A percentile compares a stretch with the other conserved stretches of the same genome.
Evolutionary conservation across 1,140 invertebrate genomes (phyloP).

Genomic region (Cecropterus lyciades): DNA sequence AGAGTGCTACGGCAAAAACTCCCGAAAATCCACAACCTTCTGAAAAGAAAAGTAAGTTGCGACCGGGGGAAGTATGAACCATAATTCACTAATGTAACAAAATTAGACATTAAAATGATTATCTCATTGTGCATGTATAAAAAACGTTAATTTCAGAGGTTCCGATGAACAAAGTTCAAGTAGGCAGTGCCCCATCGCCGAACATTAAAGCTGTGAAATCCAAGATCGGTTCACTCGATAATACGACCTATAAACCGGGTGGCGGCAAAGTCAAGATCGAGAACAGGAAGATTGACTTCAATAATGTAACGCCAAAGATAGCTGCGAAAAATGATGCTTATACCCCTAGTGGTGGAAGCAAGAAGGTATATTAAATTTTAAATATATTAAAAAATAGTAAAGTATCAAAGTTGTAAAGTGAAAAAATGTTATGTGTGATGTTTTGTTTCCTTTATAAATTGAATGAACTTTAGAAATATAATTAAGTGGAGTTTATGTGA

Average conservation of each 20-base stretch:
- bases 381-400: too few species aligned
- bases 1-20: conserved; percentile 86
- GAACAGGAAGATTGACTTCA: conserved; percentile 94
- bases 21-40: conserved; percentile 86
- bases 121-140: too few species aligned
- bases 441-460: too few species aligned
- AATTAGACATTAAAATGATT: too few species aligned
- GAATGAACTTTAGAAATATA: too few species aligned
- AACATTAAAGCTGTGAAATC: conserved; percentile 96
- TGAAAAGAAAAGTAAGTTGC: conserved; percentile 90
- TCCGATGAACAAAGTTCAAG: conserved; percentile 97
- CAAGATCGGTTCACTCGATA: conserved; percentile 97
- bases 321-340: conserved; percentile 97
- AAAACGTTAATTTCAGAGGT: conserved; percentile 86
- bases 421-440: too few species aligned
- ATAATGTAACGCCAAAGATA: conserved; percentile 91
- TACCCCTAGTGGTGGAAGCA: conserved; percentile 94
- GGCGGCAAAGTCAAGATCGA: conserved; percentile 97
- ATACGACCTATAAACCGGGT: conserved; percentile 95
- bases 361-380: conserved; percentile 88
- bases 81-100: too few species aligned
- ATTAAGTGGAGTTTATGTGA: too few species aligned
- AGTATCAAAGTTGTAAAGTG: too few species aligned
- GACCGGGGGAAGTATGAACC: too few species aligned
- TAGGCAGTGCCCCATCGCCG: conserved; percentile 94